Percentiles rank a stretch among this genome's conserved stretches.
These are phyloP conservation scores for Enteromius afrohamiltoni DNA, from an alignment of 2,797 vertebrate genomes.

Conservation along the genomic window DNA sequence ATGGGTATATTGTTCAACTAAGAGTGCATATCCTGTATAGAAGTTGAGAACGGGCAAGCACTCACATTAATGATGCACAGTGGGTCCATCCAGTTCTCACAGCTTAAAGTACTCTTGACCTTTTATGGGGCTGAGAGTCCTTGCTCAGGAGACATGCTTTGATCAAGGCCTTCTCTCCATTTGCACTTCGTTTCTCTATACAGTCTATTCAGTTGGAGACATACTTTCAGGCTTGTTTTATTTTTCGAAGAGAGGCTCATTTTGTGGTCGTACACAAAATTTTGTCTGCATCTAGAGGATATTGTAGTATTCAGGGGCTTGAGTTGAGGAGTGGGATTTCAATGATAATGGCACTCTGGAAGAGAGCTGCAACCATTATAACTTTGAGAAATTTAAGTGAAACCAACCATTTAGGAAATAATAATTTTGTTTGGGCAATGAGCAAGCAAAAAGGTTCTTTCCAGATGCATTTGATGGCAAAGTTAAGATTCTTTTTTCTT, in stretches of 20 bases:
- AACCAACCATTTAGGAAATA: background rate
- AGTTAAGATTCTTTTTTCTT: background rate
- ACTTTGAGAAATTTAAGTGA: background rate
- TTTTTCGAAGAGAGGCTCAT: slow-evolving; percentile 7
- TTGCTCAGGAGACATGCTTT: slow-evolving; percentile 47
- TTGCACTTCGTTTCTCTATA: slow-evolving; percentile 43
- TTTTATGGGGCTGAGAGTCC: slow-evolving; percentile 53
- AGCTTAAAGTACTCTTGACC: slow-evolving; percentile 57
- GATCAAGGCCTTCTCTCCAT: slow-evolving; percentile 44
- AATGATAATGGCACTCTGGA: background rate
- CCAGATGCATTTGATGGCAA: background rate
- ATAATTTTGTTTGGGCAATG: background rate
- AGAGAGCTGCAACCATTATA: background rate
- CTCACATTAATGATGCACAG: slow-evolving; percentile 45
- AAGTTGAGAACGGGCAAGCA: slow-evolving; percentile 8
- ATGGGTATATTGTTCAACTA: slow-evolving; percentile 24
- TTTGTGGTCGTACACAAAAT: background rate
- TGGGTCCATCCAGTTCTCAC: slow-evolving; percentile 35
- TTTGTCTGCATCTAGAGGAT: background rate
- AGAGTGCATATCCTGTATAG: background rate
- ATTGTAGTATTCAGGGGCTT: background rate
- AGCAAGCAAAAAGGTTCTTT: background rate
- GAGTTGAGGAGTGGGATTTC: background rate
- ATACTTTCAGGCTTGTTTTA: slow-evolving; percentile 8
- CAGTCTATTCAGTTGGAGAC: slow-evolving; percentile 25